These are phyloP conservation scores for Siphlonurus alternatus DNA, from an alignment of 2,888 invertebrate species.

Conservation along the genomic window DNA sequence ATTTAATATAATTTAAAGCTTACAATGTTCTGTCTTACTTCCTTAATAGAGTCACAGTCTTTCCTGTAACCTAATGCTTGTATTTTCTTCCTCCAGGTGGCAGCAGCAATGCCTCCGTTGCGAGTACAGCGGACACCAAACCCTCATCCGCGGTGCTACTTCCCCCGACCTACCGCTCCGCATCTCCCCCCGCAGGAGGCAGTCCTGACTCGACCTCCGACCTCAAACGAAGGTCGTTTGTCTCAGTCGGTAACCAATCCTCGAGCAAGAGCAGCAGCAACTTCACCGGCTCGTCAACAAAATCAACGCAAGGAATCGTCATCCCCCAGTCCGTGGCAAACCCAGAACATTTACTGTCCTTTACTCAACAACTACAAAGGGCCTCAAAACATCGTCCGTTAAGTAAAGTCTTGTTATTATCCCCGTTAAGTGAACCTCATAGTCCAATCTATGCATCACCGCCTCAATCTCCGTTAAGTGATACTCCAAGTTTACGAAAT, in stretches of 20 bases:
- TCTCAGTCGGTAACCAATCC: constrained; percentile 47
- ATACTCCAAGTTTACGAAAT: constrained; percentile 16
- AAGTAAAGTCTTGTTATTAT: constrained; percentile 24
- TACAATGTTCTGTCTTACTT: no score
- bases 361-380: constrained; percentile 80
- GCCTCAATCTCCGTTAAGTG: constrained; percentile 46
- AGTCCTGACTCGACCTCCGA: constrained; percentile 29
- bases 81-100: constrained; percentile 20
- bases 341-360: constrained; percentile 47
- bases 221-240: constrained; percentile 34
- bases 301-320: constrained; percentile 29
- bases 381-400: constrained; percentile 45
- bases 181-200: constrained; percentile 24
- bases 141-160: constrained; percentile 40
- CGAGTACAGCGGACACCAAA: constrained; percentile 43
- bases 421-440: constrained; percentile 44
- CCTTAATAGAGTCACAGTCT: no score
- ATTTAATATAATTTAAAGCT: no score
- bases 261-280: constrained; percentile 67
- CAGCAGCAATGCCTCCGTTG: constrained; percentile 30
- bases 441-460: constrained; percentile 68
- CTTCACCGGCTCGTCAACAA: constrained; percentile 50
- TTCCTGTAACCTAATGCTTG: no score
- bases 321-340: constrained; percentile 11
- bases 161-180: constrained; percentile 21